Conservation (phyloP, 2,888 invertebrate species). For the Allacma fusca region DNA sequence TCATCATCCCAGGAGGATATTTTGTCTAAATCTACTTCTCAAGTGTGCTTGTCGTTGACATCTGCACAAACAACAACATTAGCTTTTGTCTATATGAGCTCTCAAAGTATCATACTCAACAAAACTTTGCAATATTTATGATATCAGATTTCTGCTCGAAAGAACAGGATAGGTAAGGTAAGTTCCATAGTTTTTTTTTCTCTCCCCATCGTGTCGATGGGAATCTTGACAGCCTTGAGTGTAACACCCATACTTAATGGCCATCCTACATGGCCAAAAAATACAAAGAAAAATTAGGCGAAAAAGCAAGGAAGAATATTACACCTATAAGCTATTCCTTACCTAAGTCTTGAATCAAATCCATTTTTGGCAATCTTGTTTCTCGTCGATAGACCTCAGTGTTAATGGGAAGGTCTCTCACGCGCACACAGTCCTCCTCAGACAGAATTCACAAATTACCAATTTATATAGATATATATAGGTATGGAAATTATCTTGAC, state of each 20-base stretch:
- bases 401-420: neutral
- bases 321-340: slow-evolving; percentile 1
- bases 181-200: slow-evolving; percentile 10
- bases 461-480: too few species aligned
- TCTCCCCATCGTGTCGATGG: neutral
- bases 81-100: too few species aligned
- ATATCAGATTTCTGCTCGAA: slow-evolving; percentile 24
- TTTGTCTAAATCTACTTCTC: too few species aligned
- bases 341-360: slow-evolving; percentile 40
- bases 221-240: slow-evolving; percentile 42
- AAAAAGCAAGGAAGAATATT: slow-evolving; percentile 24
- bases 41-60: too few species aligned
- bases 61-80: too few species aligned
- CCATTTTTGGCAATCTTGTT: slow-evolving; percentile 35
- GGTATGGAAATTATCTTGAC: too few species aligned
- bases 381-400: neutral
- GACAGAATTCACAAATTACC: neutral
- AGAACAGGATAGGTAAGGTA: slow-evolving; percentile 38
- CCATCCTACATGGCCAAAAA: slow-evolving; percentile 40
- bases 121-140: too few species aligned
- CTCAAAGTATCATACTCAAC: too few species aligned
- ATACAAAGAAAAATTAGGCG: slow-evolving; percentile 25
- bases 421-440: too few species aligned
- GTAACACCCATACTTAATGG: slow-evolving; percentile 39
- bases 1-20: too few species aligned